Conservation (phyloP, 2,113 vertebrate species). For the Cepphus grylle region DNA sequence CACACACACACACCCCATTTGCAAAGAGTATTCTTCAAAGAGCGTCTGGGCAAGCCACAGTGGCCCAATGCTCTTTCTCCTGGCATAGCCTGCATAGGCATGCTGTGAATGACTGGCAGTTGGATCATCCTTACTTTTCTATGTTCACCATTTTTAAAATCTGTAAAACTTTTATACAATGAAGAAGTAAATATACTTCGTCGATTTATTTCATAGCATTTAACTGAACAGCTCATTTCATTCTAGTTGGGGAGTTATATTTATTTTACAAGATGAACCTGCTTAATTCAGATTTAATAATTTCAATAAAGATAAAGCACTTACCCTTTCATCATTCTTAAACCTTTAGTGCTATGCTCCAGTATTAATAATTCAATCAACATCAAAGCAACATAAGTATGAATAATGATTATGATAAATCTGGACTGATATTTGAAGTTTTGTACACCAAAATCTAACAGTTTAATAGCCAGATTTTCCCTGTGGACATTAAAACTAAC, state of each 20-base stretch:
- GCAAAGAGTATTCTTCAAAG: not conserved
- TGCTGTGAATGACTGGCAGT: not conserved
- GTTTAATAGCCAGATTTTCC: not conserved
- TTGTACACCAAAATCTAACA: not conserved
- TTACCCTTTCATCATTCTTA: conserved; percentile 38
- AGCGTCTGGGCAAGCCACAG: not conserved
- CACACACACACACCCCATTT: too few relatives aligned
- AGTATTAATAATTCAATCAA: conserved; percentile 57
- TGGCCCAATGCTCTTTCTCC: not conserved
- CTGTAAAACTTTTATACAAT: not conserved
- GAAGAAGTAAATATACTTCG: not conserved
- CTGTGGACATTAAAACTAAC: not conserved
- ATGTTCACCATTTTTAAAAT: not conserved
- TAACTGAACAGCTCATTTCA: not conserved
- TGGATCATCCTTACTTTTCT: not conserved
- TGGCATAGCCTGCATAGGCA: not conserved
- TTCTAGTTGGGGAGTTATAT: not conserved
- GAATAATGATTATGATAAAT: conserved; percentile 44
- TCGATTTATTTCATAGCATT: not conserved
- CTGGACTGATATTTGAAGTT: not conserved
- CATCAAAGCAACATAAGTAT: conserved; percentile 24
- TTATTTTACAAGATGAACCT: conserved; percentile 26
- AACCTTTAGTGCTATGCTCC: not conserved
- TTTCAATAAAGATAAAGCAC: conserved; percentile 53
- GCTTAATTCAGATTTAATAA: conserved; percentile 35